phyloP scores from a whole-genome alignment of 2,797 vertebrate species.

The Ceyx erithaca region DNA sequence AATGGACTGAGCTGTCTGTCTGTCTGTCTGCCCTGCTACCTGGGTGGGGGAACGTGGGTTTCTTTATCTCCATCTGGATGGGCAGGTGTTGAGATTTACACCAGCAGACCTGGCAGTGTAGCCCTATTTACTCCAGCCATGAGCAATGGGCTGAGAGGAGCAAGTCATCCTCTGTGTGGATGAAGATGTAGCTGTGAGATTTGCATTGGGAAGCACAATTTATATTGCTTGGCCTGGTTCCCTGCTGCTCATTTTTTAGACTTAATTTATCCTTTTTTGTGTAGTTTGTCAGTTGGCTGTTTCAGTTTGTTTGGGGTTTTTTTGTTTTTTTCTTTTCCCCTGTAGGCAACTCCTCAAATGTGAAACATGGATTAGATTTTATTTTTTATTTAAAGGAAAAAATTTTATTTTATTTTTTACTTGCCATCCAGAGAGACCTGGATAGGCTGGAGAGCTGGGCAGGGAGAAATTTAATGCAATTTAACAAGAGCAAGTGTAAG shows the following conservation, averaged over 20 bases:
- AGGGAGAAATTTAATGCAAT: no score
- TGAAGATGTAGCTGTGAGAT: not conserved
- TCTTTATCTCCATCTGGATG: not conserved
- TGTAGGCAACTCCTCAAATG: not conserved
- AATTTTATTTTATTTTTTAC: no score
- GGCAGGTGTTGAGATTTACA: not conserved
- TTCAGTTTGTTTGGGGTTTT: not conserved
- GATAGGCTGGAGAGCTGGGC: no score
- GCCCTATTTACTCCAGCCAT: not conserved
- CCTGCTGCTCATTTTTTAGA: conserved; percentile 7
- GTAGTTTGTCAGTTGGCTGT: not conserved
- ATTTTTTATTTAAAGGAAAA: not conserved
- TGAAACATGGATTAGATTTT: not conserved
- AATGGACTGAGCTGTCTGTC: not conserved
- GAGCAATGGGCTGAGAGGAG: not conserved
- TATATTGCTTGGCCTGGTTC: not conserved
- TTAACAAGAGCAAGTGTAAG: no score
- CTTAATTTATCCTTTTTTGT: conserved; percentile 27
- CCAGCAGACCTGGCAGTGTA: not conserved
- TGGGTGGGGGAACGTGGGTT: not conserved
- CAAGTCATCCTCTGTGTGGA: not conserved
- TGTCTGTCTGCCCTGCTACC: not conserved
- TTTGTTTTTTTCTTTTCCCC: not conserved
- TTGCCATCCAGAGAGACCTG: no score
- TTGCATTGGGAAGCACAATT: not conserved